These are phyloP conservation scores for Labeo catla DNA, from an alignment of 2,113 vertebrate species.

Conservation along the genomic window DNA sequence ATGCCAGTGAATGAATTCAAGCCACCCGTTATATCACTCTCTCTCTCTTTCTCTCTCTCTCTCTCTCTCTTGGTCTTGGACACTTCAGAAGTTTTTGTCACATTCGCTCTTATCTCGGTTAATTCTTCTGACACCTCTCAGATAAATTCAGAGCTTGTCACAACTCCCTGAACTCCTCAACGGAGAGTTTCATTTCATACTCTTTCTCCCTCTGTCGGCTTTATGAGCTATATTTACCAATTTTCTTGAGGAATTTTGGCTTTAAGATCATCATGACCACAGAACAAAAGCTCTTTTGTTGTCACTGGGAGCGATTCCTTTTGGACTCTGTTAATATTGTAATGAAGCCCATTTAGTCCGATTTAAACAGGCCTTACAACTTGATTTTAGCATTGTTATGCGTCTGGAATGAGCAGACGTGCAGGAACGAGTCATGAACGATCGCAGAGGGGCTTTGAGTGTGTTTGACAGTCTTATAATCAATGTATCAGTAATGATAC, in stretches of 20 bases:
- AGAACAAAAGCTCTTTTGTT: constrained; percentile 28
- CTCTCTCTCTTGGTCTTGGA: constrained; percentile 60
- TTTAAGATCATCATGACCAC: background rate
- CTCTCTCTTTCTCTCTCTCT: constrained; percentile 44
- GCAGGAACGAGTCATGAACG: background rate
- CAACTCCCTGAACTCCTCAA: constrained; percentile 68
- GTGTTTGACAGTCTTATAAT: background rate
- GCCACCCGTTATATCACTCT: constrained; percentile 60
- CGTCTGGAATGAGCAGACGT: background rate
- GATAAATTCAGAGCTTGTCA: constrained; percentile 75
- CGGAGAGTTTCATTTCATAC: constrained; percentile 22
- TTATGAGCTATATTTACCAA: background rate
- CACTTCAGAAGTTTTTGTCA: constrained; percentile 69
- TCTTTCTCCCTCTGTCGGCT: constrained; percentile 17
- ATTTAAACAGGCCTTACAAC: background rate
- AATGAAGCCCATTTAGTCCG: background rate
- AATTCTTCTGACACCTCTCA: constrained; percentile 75
- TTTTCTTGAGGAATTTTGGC: constrained; percentile 16
- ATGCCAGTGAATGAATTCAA: constrained; percentile 62
- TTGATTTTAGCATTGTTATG: background rate
- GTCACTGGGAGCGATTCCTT: background rate
- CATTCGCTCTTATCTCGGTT: constrained; percentile 73
- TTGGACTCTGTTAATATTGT: background rate
- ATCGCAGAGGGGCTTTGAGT: background rate
- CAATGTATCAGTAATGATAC: background rate